Evolutionary conservation across 2,797 vertebrate genomes (phyloP).

Genomic region (Peromyscus aztecus): DNA sequence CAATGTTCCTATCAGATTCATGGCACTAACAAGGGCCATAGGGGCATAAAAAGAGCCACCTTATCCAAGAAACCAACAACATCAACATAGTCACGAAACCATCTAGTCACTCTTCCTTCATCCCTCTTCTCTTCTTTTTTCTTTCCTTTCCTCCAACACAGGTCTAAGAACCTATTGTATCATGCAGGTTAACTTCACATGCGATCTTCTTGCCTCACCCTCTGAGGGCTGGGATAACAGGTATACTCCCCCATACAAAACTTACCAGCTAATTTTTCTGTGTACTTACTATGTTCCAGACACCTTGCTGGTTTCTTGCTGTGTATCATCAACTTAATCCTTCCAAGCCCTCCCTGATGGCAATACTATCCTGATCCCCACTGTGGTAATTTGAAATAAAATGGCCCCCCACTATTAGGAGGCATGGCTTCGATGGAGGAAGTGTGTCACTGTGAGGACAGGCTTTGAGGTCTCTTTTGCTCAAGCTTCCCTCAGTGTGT

Average conservation of each 20-base stretch:
- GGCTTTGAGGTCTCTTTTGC: no score
- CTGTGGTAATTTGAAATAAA: no score
- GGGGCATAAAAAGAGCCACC: neutral
- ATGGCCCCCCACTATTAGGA: no score
- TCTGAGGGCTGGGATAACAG: neutral
- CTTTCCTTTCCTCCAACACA: neutral
- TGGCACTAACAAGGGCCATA: neutral
- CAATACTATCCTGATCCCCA: neutral
- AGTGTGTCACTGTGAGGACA: no score
- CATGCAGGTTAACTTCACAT: neutral
- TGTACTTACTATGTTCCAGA: neutral
- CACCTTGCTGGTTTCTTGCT: neutral
- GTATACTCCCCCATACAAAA: neutral
- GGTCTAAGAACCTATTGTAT: neutral
- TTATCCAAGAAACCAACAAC: neutral
- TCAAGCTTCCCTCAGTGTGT: no score
- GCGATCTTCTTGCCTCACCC: neutral
- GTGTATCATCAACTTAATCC: neutral
- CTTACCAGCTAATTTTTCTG: neutral
- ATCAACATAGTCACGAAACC: neutral
- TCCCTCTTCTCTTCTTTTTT: neutral
- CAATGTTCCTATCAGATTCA: neutral
- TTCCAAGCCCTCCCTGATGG: neutral
- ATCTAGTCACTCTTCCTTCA: neutral
- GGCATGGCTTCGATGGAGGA: no score